Evolutionary conservation across 2,113 vertebrate genomes (phyloP).

Genomic region (Pseudopodoces humilis): DNA sequence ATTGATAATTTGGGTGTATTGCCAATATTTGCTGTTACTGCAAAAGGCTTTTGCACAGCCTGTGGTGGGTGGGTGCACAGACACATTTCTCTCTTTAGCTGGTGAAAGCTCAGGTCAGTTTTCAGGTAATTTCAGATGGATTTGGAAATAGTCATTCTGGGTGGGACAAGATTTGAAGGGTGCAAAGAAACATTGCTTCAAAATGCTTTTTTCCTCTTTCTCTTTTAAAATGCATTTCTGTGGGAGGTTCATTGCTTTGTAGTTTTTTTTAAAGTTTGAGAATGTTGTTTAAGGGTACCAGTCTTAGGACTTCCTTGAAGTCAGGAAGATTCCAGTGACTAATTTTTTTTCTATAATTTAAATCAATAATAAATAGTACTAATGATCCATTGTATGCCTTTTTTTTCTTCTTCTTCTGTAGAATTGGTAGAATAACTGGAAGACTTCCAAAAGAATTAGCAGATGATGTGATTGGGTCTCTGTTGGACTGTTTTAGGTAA

Average conservation of each 20-base stretch:
- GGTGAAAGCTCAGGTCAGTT: background rate
- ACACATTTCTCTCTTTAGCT: background rate
- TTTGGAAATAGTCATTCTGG: background rate
- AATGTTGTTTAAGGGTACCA: background rate
- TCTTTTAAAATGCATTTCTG: background rate
- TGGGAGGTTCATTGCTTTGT: background rate
- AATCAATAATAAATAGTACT: background rate
- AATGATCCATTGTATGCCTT: background rate
- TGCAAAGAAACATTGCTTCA: background rate
- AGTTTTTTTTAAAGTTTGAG: background rate
- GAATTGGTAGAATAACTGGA: slow-evolving; percentile 91
- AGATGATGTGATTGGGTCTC: slow-evolving; percentile 93
- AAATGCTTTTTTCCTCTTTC: background rate
- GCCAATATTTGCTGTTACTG: background rate
- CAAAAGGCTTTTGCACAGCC: background rate
- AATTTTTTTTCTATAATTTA: background rate
- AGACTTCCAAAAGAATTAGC: slow-evolving; percentile 91
- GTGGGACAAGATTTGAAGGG: background rate
- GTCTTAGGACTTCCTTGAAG: background rate
- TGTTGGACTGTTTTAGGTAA: slow-evolving; percentile 94
- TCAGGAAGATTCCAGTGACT: background rate
- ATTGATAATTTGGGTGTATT: background rate
- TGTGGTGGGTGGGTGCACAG: background rate
- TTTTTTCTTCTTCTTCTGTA: slow-evolving; percentile 35
- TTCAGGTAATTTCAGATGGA: background rate